Percentiles rank a stretch among this genome's conserved stretches.
phyloP scores from a whole-genome alignment of 2,113 vertebrate genomes.

The Acanthochromis polyacanthus region DNA sequence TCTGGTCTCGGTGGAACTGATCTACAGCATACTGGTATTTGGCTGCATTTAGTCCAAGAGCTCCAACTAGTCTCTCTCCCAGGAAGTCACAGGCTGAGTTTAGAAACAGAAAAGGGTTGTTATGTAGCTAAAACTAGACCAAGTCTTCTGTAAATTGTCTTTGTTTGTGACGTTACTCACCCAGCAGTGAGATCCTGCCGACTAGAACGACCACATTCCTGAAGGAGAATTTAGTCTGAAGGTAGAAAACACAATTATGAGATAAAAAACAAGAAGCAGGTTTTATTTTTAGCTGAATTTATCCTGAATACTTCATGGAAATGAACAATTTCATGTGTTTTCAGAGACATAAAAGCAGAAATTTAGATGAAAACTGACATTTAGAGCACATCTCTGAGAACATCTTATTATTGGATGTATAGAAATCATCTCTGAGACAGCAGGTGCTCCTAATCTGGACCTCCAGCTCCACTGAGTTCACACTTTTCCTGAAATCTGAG shows the following conservation, averaged over 20 bases:
- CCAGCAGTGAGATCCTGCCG: conserved; percentile 76
- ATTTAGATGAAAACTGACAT: too few species aligned
- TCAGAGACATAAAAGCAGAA: too few species aligned
- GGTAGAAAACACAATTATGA: not conserved
- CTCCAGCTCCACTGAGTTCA: too few species aligned
- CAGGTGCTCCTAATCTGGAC: too few species aligned
- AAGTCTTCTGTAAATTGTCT: not conserved
- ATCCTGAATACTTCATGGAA: too few species aligned
- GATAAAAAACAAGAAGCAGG: too few species aligned
- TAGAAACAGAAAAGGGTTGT: conserved; percentile 3
- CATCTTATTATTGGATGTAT: too few species aligned
- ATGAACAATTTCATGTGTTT: too few species aligned
- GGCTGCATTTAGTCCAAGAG: conserved; percentile 81
- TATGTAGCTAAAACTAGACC: not conserved
- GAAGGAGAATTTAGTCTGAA: conserved; percentile 73
- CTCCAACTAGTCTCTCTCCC: conserved; percentile 76
- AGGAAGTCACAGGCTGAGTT: conserved; percentile 85
- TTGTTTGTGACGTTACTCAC: conserved; percentile 59
- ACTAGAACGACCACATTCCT: conserved; percentile 67
- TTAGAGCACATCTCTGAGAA: too few species aligned
- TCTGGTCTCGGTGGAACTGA: conserved; percentile 61
- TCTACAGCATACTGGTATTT: conserved; percentile 85
- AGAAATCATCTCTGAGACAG: too few species aligned
- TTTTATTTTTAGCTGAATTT: too few species aligned
- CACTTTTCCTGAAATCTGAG: too few species aligned